These are phyloP conservation scores for Dendrolimus pini DNA, from an alignment of 2,888 invertebrate species.

Conservation along the genomic window DNA sequence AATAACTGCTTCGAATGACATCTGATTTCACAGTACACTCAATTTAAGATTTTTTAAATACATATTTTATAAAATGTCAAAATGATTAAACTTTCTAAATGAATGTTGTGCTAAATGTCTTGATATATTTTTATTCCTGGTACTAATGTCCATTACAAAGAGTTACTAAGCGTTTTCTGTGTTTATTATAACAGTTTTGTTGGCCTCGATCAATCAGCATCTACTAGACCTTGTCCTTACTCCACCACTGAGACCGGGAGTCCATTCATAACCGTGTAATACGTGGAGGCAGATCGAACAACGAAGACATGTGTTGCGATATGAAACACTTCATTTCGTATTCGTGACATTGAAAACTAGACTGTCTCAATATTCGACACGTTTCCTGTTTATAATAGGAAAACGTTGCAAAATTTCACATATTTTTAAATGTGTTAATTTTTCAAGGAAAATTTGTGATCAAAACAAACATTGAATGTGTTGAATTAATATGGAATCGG, in stretches of 20 bases:
- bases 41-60: too few species aligned
- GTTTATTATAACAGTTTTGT: slow-evolving; percentile 13
- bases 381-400: background rate
- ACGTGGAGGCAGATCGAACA: background rate
- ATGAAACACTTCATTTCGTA: background rate
- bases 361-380: background rate
- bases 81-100: too few species aligned
- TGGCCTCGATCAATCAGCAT: slow-evolving; percentile 19
- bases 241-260: slow-evolving; percentile 6
- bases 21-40: too few species aligned
- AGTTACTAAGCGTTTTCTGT: slow-evolving; percentile 13
- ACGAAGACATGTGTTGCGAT: background rate
- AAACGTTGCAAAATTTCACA: background rate
- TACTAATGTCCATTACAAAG: slow-evolving; percentile 3
- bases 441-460: background rate
- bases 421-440: background rate
- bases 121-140: background rate
- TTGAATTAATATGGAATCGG: background rate
- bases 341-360: background rate
- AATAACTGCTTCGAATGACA: too few species aligned
- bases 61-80: too few species aligned
- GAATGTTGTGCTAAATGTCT: too few species aligned
- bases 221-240: slow-evolving; percentile 19
- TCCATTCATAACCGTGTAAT: slow-evolving; percentile 20
- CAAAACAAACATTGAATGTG: background rate